Base-by-base conservation (phyloP, 2,113 vertebrate genomes). In the Cisticola juncidis region DNA sequence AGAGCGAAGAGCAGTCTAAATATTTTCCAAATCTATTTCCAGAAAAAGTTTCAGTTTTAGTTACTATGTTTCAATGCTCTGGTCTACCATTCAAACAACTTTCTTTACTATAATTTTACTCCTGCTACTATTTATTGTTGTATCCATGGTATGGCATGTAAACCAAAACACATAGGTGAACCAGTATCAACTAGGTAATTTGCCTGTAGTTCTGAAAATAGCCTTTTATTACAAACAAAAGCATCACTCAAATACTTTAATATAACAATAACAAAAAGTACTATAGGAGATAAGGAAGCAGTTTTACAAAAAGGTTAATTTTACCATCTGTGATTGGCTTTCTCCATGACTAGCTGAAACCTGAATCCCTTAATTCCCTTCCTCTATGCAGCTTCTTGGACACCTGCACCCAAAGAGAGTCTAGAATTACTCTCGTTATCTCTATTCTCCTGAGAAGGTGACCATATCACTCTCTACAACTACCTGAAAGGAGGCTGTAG, bases 1-100 rank as follows among this genome's bases (percentile, higher is more conserved):
- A 70, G 85, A 89, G n/a, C 7, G 14, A 90, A 89, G 47, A 12
- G n/a, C 68, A 62, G 51, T 51, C 74, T 90, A 91, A 95, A 58
- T 96, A 94, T 92, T 93, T 96, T 94, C 92, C 86, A 74, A 26
- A 74, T 92, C 47, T 93, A 86, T 56, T 95, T 95, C 87, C 90
- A 96, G 81, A 88, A 87, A 36, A 87, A 47, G 62, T 58, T 82
- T 90, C 62, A 50, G 58, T 82, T 89, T 89, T 82, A 61, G 58
- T 64, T 38, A 73, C n/a, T 88, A 7, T 65, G 87, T 79, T 94
- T 91, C 42, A 82, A 12, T 87, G 38, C 42, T 93, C 33, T 51
- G 73, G 48, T 87, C 74, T 79, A 53, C 45, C 53, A 90, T 64
- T 93, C 62, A 73, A 76, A 84, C 12, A 22, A 36, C 60, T 88